These are phyloP conservation scores for Hipposideros larvatus DNA, from an alignment of 2,797 vertebrate genomes.

Conservation along the genomic window DNA sequence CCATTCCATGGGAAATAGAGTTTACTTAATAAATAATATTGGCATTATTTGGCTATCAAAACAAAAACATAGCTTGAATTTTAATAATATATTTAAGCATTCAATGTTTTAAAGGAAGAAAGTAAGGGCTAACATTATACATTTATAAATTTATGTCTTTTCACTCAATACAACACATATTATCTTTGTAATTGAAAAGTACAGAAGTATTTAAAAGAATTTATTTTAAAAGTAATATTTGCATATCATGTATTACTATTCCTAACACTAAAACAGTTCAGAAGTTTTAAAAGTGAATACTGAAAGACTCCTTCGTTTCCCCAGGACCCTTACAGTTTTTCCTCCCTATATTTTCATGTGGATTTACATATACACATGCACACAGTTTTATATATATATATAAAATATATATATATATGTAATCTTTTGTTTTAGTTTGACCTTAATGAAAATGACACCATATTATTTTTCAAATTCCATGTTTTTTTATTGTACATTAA, in stretches of 20 bases:
- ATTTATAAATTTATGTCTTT: slow-evolving; percentile 16
- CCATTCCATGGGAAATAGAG: background rate
- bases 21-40: slow-evolving; percentile 50
- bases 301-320: background rate
- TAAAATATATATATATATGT: too few species aligned
- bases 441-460: background rate
- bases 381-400: background rate
- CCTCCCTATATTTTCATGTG: background rate
- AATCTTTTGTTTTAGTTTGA: background rate
- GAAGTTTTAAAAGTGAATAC: background rate
- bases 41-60: background rate
- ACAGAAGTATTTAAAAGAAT: background rate
- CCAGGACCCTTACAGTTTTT: background rate
- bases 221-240: slow-evolving; percentile 20
- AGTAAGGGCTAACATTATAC: background rate
- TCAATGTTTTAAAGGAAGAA: slow-evolving; percentile 32
- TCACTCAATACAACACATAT: background rate
- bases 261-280: background rate
- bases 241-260: background rate
- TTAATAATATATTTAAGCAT: slow-evolving; percentile 36
- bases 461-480: background rate
- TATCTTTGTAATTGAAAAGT: background rate
- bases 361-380: background rate
- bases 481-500: background rate
- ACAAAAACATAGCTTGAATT: slow-evolving; percentile 7